Base-by-base conservation (phyloP, 2,797 vertebrate genomes). In the Myotis vivesi region DNA sequence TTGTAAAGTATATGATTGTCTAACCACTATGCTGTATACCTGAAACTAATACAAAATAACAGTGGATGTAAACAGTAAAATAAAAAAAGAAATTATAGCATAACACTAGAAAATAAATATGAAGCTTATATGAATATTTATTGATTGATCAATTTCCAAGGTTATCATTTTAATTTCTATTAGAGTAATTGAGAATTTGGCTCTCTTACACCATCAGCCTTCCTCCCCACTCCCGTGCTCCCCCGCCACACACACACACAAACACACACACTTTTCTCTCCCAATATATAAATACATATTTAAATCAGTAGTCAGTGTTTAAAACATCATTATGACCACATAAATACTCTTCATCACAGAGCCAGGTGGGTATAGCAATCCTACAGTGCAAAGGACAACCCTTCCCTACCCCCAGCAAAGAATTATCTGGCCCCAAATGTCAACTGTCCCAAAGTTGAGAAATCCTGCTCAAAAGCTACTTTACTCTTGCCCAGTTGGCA, bases 391-490 rank as follows among this genome's bases (percentile, higher is more conserved):
- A 84, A 91, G 36, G 30, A 64, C 72, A 95, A 30, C 36, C 28
- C 13, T 28, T 15, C n/a, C 33, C 20, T 11, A 17, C 2, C 0
- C 17, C 19, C 25, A 83, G 15, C 19, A 90, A 89, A 69, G 53
- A 92, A 92, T 81, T 86, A 59, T 36, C 49, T 94, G 38, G 16
- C 23, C 38, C 76, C 59, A 77, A 84, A 86, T 87, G 28, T 89
- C 76, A 86, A 7, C 19, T 87, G 59, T 25, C 62, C n/a, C 66
- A 84, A 62, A 6, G 23, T 28, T 80, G 71, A 95, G n/a, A 95
- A 96, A 90, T 88, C 38, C 33, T 8, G 15, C 79, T 91, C 33
- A 64, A 92, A 91, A 89, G 33, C 36, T 68, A 75, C 62, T 80
- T 80, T 38, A 85, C 3, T 90, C 59, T 59, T 59, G 57, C 57